Evolutionary conservation across 2,888 invertebrate species (phyloP), one percentile per base, ranked within the genome.

Genomic region (Scaptomyza tumidula): DNA sequence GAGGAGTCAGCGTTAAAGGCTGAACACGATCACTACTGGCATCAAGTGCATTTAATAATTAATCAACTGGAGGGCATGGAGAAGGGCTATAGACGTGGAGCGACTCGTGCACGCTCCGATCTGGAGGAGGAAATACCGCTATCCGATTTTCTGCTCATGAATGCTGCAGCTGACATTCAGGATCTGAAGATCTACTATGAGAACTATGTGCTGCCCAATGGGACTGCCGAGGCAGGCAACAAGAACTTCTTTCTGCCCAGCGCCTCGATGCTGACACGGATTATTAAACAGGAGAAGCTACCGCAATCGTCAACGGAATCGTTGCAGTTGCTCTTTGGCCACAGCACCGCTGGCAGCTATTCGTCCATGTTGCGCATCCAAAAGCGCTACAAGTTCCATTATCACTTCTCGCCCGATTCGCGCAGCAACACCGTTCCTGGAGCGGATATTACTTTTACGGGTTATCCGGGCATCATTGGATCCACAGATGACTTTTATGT

Each of bases 401-500:
- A 95, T 90, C 96, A 95, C 75, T 91, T 93, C 53, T 93, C 94
- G 11, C 92, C 94, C 3, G 92, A 92, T 50, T 92, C 93, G 49
- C 81, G 89, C 46, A 92, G 93, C 14, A 91, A 92, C 14, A 90
- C 93, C 3, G 94, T 96, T 24, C 95, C 96, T 0, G 96, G 96
- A 0, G 93, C 93, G 43, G 94, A 94, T 4, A 94, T 97, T 24
- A 94, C 95, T 10, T 97, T 97, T 92, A 95, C 97, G 0, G 96
- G 97, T 0, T 97, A 97, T 91, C 97, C 97, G 0, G 97, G 96
- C 10, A 94, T 95, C 13, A 90, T 97, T 39, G 95, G 95, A 41
- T 97, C 97, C 35, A 95, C 96, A 55, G 97, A 97, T 90, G 97
- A 97, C 89, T 96, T 96, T 90, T 97, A 97, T 89, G 91, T 95